Evolutionary conservation across 2,797 vertebrate species (phyloP).

Genomic region (Ptychadena robeensis): DNA sequence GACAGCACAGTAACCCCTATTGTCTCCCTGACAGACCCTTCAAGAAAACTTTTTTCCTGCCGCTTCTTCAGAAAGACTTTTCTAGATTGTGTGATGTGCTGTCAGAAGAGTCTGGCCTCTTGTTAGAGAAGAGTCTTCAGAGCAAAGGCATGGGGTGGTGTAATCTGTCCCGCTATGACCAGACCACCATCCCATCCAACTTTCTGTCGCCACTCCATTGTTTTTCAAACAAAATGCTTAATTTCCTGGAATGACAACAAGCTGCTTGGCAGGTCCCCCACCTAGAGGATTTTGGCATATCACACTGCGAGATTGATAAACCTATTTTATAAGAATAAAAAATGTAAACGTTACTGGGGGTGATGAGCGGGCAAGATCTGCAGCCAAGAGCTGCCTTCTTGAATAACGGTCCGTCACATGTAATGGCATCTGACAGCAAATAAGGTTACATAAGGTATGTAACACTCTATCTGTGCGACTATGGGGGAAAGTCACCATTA

Average conservation of each 20-base stretch:
- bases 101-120: constrained; percentile 12
- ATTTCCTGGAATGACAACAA: constrained; percentile 70
- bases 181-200: constrained; percentile 66
- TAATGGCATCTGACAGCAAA: constrained; percentile 34
- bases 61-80: background rate
- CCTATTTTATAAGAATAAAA: constrained; percentile 51
- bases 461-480: background rate
- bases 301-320: constrained; percentile 63
- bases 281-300: constrained; percentile 56
- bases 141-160: constrained; percentile 49
- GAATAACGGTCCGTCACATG: constrained; percentile 15
- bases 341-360: constrained; percentile 10
- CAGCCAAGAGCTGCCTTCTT: constrained; percentile 39
- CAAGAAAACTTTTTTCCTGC: background rate
- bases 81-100: background rate
- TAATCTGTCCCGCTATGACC: constrained; percentile 61
- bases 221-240: constrained; percentile 67
- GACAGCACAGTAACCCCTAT: too few relatives aligned
- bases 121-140: constrained; percentile 19
- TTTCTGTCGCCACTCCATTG: constrained; percentile 71
- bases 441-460: background rate
- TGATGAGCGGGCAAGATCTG: background rate
- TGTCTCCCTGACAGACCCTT: too few relatives aligned
- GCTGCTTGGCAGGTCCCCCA: constrained; percentile 66
- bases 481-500: background rate